Conservation (phyloP, 2,113 vertebrate species). For the Corvus cornix region DNA sequence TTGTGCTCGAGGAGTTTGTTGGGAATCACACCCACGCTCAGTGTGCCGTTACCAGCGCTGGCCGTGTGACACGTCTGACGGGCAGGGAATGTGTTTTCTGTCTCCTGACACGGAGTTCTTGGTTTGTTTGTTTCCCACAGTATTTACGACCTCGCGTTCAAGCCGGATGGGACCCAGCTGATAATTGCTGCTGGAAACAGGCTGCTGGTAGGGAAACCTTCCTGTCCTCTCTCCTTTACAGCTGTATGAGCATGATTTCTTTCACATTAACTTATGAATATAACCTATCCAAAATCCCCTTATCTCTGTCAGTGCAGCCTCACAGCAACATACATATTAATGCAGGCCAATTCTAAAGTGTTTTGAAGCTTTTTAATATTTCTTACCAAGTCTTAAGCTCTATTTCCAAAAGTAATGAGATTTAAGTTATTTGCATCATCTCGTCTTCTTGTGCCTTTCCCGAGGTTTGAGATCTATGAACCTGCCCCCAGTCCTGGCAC, state of each 20-base stretch:
- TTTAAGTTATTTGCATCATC: neutral
- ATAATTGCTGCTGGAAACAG: constrained; percentile 93
- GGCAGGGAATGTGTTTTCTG: accelerated
- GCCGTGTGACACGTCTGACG: accelerated
- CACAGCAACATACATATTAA: neutral
- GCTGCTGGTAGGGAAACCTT: constrained; percentile 84
- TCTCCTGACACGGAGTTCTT: neutral
- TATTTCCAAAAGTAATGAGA: neutral
- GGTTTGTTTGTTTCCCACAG: constrained; percentile 64
- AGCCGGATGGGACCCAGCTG: constrained; percentile 95
- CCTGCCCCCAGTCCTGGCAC: neutral
- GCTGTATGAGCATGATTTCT: neutral
- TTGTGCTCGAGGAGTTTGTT: neutral
- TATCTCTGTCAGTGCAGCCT: neutral
- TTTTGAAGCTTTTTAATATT: neutral
- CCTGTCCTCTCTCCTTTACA: neutral
- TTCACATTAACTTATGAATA: neutral
- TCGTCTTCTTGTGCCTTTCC: accelerated
- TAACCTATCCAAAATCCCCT: neutral
- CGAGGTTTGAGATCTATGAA: neutral
- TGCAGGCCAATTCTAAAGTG: neutral
- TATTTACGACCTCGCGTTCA: constrained; percentile 95
- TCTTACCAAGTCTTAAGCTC: neutral
- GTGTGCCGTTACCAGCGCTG: accelerated
- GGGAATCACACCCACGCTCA: accelerated